Conservation (phyloP, 1,140 invertebrate genomes). For the Popillia japonica region DNA sequence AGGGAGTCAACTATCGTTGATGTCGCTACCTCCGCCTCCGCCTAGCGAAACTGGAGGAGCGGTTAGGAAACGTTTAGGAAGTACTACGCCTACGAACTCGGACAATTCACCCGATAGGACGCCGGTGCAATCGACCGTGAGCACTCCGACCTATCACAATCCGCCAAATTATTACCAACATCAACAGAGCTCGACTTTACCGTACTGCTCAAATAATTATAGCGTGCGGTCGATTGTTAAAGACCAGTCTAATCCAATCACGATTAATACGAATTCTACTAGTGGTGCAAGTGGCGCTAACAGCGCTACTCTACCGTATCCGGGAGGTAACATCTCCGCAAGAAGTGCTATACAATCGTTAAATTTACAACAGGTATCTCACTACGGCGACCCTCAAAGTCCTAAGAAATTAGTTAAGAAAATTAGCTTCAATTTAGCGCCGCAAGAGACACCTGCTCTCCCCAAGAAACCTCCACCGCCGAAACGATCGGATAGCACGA, state of each 20-base stretch:
- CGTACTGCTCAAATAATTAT: conserved; percentile 49
- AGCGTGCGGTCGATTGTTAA: conserved; percentile 54
- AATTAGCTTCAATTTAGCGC: conserved; percentile 65
- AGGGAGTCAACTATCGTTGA: conserved; percentile 72
- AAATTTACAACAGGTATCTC: conserved; percentile 62
- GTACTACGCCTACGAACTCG: conserved; percentile 54
- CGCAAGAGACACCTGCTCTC: conserved; percentile 63
- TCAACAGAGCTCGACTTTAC: conserved; percentile 50
- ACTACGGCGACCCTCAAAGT: conserved; percentile 63
- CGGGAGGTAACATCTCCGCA: conserved; percentile 45
- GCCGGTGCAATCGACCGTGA: conserved; percentile 58
- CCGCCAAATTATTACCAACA: conserved; percentile 52
- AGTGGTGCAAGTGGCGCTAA: not conserved
- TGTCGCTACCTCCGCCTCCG: conserved; percentile 74
- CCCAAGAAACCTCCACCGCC: conserved; percentile 71
- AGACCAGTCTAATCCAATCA: conserved; percentile 48
- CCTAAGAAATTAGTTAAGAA: conserved; percentile 65
- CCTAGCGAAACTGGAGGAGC: conserved; percentile 63
- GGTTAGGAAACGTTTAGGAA: conserved; percentile 56
- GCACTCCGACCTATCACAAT: conserved; percentile 61
- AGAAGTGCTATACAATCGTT: conserved; percentile 63
- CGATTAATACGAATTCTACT: conserved; percentile 30
- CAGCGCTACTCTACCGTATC: not conserved
- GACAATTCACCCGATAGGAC: conserved; percentile 59
- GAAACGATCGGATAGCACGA: conserved; percentile 75